These are phyloP conservation scores for Sebastes taczanowskii DNA, from an alignment of 2,797 vertebrate species.

Conservation along the genomic window DNA sequence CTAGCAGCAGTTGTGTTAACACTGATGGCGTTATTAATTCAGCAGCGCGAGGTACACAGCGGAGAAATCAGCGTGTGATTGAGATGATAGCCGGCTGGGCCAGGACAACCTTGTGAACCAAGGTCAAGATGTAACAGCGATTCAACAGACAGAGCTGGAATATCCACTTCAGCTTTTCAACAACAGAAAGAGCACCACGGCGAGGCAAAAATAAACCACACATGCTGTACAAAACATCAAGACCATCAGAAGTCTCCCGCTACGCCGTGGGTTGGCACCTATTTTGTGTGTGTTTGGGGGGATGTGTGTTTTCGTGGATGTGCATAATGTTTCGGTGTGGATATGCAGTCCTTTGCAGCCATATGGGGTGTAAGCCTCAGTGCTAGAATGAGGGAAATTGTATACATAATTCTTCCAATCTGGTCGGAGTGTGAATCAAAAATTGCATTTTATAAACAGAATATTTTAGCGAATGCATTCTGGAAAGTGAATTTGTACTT, in stretches of 20 bases:
- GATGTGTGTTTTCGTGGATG: background rate
- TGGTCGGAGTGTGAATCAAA: background rate
- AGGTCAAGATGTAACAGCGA: conserved; percentile 57
- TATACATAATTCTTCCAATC: background rate
- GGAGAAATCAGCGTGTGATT: conserved; percentile 51
- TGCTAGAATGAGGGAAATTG: background rate
- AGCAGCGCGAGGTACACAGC: conserved; percentile 36
- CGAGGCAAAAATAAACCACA: conserved; percentile 8
- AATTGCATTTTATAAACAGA: background rate
- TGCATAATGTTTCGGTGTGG: background rate
- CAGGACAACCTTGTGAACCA: conserved; percentile 45
- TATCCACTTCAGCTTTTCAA: conserved; percentile 18
- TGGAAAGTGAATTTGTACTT: background rate
- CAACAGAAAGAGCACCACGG: background rate
- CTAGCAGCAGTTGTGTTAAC: conserved; percentile 47
- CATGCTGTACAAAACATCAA: background rate
- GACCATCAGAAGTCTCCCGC: background rate
- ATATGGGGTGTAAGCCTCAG: background rate
- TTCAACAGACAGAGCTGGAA: conserved; percentile 23
- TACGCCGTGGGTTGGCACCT: background rate
- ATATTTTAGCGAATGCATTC: background rate
- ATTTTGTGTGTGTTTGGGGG: background rate
- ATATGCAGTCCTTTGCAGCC: background rate
- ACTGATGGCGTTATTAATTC: conserved; percentile 73
- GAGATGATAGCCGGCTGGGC: conserved; percentile 44